Evolutionary conservation across 2,888 invertebrate species (phyloP).

Genomic region (Patella ulyssiponensis): DNA sequence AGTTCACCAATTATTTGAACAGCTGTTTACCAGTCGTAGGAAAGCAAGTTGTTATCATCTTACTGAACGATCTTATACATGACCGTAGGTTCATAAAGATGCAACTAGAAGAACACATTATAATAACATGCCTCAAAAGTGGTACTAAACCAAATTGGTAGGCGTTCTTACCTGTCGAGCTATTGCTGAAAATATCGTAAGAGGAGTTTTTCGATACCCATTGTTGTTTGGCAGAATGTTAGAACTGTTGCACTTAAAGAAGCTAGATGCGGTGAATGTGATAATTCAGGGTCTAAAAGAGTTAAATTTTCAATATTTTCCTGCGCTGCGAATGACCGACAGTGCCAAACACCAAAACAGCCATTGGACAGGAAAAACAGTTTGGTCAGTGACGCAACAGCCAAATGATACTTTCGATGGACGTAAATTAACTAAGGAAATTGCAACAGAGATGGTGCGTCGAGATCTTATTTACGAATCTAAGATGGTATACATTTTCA

Average conservation of each 20-base stretch:
- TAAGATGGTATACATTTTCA: slow-evolving; percentile 6
- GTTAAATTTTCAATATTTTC: background rate
- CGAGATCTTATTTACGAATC: background rate
- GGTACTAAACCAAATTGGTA: background rate
- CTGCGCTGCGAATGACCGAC: background rate
- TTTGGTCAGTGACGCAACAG: background rate
- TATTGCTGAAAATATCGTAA: background rate
- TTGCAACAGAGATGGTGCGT: slow-evolving; percentile 2
- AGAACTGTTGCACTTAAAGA: background rate
- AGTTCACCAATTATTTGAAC: slow-evolving; percentile 7
- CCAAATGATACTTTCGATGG: background rate
- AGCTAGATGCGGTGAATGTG: background rate
- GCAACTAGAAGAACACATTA: background rate
- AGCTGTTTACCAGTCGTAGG: slow-evolving; percentile 6
- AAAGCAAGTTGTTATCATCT: slow-evolving; percentile 1
- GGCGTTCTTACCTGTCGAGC: slow-evolving; percentile 1
- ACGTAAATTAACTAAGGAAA: too few species aligned
- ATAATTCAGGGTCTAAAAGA: background rate
- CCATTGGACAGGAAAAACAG: slow-evolving; percentile 3
- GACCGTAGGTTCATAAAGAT: slow-evolving; percentile 1
- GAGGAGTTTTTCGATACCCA: background rate
- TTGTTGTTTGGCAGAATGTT: slow-evolving; percentile 4
- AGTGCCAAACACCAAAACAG: slow-evolving; percentile 2
- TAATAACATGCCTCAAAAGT: background rate
- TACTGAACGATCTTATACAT: slow-evolving; percentile 6